phyloP scores from a whole-genome alignment of 2,888 invertebrate species.

The Reticulitermes lucifugus region DNA sequence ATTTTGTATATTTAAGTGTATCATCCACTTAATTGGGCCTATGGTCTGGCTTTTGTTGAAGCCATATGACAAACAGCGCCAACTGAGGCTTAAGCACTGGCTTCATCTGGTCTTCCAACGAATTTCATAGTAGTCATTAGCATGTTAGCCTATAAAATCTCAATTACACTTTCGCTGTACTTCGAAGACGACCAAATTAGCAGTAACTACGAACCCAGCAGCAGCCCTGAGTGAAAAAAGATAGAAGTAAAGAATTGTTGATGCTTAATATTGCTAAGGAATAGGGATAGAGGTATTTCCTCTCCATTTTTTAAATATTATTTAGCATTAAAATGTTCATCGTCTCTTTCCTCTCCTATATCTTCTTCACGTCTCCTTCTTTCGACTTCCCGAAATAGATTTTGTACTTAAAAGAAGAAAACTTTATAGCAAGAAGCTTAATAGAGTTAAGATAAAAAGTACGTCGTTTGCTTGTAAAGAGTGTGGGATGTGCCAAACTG shows the following conservation, averaged over 20 bases:
- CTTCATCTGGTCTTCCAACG: conserved; percentile 3
- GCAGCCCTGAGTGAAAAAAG: not conserved
- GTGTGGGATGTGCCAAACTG: not conserved
- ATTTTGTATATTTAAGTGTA: conserved; percentile 10
- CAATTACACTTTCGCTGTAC: conserved; percentile 33
- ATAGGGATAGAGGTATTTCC: not conserved
- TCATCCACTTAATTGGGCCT: conserved; percentile 47
- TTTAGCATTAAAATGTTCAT: conserved; percentile 18
- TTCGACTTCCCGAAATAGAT: conserved; percentile 30
- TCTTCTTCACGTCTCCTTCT: not conserved
- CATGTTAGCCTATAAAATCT: conserved; percentile 46
- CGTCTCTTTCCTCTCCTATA: not conserved
- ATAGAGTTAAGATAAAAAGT: conserved; percentile 48
- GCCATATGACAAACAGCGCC: not conserved
- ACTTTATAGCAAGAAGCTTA: conserved; percentile 41
- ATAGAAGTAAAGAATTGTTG: conserved; percentile 5
- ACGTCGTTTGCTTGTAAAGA: conserved; percentile 27
- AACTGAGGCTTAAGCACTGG: conserved; percentile 4
- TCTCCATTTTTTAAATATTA: not conserved
- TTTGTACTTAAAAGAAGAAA: conserved; percentile 41
- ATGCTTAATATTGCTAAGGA: conserved; percentile 4
- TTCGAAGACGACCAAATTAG: not conserved
- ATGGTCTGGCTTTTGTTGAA: conserved; percentile 31
- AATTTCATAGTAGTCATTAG: conserved; percentile 43
- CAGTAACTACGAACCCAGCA: not conserved